Base-by-base conservation (phyloP, 2,797 vertebrate genomes). In the Oryzias sinensis region DNA sequence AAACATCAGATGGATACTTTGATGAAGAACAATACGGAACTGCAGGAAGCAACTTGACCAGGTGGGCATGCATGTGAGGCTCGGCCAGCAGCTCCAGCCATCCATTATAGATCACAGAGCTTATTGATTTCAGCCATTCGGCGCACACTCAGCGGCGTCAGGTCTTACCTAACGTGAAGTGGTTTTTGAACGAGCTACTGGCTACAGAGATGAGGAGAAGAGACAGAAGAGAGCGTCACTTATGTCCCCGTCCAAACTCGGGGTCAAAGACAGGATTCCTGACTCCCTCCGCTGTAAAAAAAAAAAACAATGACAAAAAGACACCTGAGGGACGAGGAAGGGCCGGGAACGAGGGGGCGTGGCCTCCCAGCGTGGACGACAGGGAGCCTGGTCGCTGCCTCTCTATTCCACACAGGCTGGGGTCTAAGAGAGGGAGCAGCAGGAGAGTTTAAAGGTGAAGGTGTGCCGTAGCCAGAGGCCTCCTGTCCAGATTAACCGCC, bases 181-280 rank as follows among this genome's bases (percentile, higher is more conserved):
- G 92, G 90, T 93, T 94, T 89, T 92, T 93, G 85, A 94, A 93
- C 84, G 93, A 93, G 91, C 90, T 91, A 91, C 92, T 94, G 85
- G 93, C 93, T 94, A 89, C 54, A 56, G 74, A 72, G 62, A 83
- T 52, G 58, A 74, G 62, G 56, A 67, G 53, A 44, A 7, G 15
- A 41, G 54, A 29, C 56, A 68, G 65, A 76, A 72, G 51, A 47
- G 17, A 62, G 59, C 49, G 68, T 71, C 72, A 76, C 54, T 56
- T 47, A 33, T 4, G 43, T 59, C 53, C 59, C 8, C 24, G 27
- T 6, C 5, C 1, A 7, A 27, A 22, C 20, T 22, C 27, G 1
- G 27, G 27, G 27, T 27, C 27, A 27, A 27, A 6, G 6, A 27
- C 27, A 6, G 6, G 27, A 27, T 40, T 49, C 25, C 18, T 47